Percentiles rank a stretch among this genome's conserved stretches.
phyloP scores from a whole-genome alignment of 2,888 invertebrate genomes.

The Trachelus iudaicus region DNA sequence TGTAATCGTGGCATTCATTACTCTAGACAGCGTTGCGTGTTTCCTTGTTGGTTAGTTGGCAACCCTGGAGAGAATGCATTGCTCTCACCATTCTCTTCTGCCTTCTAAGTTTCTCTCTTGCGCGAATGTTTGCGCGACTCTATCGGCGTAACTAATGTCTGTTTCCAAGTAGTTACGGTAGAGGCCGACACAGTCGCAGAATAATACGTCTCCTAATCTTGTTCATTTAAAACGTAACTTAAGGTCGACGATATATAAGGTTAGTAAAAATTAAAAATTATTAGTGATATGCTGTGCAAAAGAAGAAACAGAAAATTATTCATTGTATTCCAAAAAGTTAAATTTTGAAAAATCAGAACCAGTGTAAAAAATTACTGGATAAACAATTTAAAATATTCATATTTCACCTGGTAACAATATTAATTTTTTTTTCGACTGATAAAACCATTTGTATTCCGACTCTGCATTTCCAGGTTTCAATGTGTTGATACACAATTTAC shows the following conservation, averaged over 20 bases:
- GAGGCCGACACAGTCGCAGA: not conserved
- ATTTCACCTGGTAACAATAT: no score
- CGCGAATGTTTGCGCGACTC: not conserved
- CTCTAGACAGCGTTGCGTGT: constrained; percentile 1
- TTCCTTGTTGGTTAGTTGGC: not conserved
- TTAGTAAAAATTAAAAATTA: not conserved
- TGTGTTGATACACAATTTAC: no score
- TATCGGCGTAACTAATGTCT: constrained; percentile 15
- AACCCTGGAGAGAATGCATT: not conserved
- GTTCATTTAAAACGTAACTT: constrained; percentile 20
- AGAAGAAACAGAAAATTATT: constrained; percentile 19
- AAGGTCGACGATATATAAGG: constrained; percentile 10
- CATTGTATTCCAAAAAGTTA: constrained; percentile 13
- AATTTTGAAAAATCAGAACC: no score
- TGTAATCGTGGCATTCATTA: constrained; percentile 1
- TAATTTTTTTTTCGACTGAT: no score
- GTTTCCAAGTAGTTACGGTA: constrained; percentile 6
- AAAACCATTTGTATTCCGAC: no score
- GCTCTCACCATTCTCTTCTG: no score
- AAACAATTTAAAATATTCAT: no score
- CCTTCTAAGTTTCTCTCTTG: no score
- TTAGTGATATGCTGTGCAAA: no score
- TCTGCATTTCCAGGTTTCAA: no score
- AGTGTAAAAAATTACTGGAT: no score
- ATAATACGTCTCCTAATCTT: constrained; percentile 17